A percentile compares a stretch with the other conserved stretches of the same genome.
These are phyloP conservation scores for Muschampia plurimacula DNA, from an alignment of 2,888 invertebrate species.

Conservation along the genomic window DNA sequence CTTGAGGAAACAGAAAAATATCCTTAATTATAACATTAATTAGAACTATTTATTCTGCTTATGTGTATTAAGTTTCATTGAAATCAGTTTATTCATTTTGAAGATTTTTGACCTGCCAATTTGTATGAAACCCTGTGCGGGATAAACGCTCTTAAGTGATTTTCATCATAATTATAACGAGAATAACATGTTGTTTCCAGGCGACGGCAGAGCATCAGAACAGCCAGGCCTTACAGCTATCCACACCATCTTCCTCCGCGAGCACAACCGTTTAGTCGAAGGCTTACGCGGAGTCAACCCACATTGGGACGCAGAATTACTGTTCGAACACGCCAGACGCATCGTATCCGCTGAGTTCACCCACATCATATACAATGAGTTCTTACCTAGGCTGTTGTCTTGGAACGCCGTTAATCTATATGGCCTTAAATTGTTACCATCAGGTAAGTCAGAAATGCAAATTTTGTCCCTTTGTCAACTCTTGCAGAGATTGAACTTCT, in stretches of 20 bases:
- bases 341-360: conserved; percentile 92
- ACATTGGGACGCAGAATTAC: conserved; percentile 94
- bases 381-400: conserved; percentile 95
- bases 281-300: conserved; percentile 92
- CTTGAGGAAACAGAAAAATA: no score
- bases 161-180: no score
- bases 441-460: conserved; percentile 70
- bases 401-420: conserved; percentile 96
- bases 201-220: conserved; percentile 96
- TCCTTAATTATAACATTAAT: no score
- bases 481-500: no score
- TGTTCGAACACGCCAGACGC: conserved; percentile 93
- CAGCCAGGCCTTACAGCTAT: conserved; percentile 95
- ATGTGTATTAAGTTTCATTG: no score
- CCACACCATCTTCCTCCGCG: conserved; percentile 95
- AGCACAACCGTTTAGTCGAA: conserved; percentile 95
- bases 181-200: conserved; percentile 56
- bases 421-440: conserved; percentile 92
- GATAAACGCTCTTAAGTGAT: no score
- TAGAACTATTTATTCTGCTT: no score
- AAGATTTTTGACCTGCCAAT: no score
- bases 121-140: no score
- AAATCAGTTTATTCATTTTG: no score
- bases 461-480: background rate
- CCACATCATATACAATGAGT: conserved; percentile 95